Conservation (phyloP, 2,888 invertebrate species). For the Patella caerulea region DNA sequence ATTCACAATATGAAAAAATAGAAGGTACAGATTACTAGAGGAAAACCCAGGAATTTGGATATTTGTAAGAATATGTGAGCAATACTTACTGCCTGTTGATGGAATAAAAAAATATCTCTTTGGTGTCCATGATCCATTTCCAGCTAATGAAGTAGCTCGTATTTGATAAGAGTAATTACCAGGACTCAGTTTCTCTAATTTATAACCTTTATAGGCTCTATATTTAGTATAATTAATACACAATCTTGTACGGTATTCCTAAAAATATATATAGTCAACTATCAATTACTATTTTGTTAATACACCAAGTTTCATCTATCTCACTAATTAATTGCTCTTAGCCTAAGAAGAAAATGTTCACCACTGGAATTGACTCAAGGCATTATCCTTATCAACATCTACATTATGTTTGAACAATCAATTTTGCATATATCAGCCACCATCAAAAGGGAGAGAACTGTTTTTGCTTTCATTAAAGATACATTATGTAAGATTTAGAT, state of each 20-base stretch:
- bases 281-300: too few species aligned
- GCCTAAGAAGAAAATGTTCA: too few species aligned
- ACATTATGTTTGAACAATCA: too few species aligned
- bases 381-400: too few species aligned
- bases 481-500: too few species aligned
- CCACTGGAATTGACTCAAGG: too few species aligned
- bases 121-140: constrained; percentile 71
- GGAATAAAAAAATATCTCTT: constrained; percentile 50
- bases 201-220: constrained; percentile 46
- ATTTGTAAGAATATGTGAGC: too few species aligned
- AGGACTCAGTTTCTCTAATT: constrained; percentile 72
- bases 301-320: too few species aligned
- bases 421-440: not conserved
- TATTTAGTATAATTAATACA: constrained; percentile 74
- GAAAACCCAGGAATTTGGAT: too few species aligned
- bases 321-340: too few species aligned
- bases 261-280: not conserved
- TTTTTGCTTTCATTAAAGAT: not conserved
- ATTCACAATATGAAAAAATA: too few species aligned
- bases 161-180: constrained; percentile 88
- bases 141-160: constrained; percentile 84
- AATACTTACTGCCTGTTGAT: constrained; percentile 38
- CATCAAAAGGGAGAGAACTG: not conserved
- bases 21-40: too few species aligned
- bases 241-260: constrained; percentile 47